phyloP scores from a whole-genome alignment of 2,113 vertebrate species.

The Recurvirostra avosetta region DNA sequence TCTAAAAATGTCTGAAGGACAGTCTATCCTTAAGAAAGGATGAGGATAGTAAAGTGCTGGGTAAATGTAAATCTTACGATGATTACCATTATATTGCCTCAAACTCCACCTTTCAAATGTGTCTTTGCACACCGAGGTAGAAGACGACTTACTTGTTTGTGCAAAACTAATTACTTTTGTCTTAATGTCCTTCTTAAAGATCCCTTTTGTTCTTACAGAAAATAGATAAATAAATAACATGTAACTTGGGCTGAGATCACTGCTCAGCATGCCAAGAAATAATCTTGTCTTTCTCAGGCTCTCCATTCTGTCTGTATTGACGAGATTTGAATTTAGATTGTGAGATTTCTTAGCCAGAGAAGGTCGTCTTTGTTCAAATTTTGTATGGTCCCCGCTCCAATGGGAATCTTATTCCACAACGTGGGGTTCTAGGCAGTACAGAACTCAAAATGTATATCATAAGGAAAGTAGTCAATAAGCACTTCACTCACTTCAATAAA shows the following conservation, averaged over 20 bases:
- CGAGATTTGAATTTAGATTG: not conserved
- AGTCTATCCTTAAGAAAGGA: not conserved
- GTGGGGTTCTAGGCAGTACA: not conserved
- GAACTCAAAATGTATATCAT: not conserved
- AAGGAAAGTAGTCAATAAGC: not conserved
- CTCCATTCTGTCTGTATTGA: not conserved
- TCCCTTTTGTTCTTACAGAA: too few relatives aligned
- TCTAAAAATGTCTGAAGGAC: not conserved
- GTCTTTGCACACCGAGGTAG: not conserved
- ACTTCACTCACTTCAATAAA: not conserved
- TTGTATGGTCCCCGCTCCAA: not conserved
- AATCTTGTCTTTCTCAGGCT: too few relatives aligned
- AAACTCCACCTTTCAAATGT: not conserved
- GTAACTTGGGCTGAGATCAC: too few relatives aligned
- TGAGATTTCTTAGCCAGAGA: not conserved
- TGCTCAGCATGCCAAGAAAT: too few relatives aligned
- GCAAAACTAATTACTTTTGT: too few relatives aligned
- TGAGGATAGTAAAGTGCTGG: not conserved
- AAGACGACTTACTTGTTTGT: too few relatives aligned
- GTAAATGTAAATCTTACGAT: not conserved
- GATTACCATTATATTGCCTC: not conserved
- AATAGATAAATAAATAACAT: too few relatives aligned
- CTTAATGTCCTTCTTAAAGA: too few relatives aligned
- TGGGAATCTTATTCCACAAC: not conserved
- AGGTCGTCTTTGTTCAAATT: not conserved